Percentiles rank a stretch among this genome's conserved stretches.
These are phyloP conservation scores for Pseudomyrmex gracilis DNA, from an alignment of 1,140 invertebrate genomes.

Conservation along the genomic window DNA sequence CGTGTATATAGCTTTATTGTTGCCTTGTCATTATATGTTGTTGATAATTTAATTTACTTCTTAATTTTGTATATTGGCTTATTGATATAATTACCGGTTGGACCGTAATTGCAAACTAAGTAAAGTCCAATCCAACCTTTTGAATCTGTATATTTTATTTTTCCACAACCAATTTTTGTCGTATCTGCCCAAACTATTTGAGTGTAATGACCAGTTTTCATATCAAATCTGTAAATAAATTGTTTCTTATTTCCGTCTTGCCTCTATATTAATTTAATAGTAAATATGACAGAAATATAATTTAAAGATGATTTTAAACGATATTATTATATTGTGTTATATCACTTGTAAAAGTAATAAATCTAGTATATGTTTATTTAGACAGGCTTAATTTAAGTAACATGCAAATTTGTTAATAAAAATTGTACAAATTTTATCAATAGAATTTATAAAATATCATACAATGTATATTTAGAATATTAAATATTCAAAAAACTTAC, in stretches of 20 bases:
- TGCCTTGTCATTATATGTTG: background rate
- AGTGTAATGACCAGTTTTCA: constrained; percentile 47
- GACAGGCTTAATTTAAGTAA: background rate
- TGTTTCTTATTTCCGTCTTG: too few species aligned
- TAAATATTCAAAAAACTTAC: constrained; percentile 35
- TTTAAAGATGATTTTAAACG: background rate
- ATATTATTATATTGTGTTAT: too few species aligned
- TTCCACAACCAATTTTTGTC: constrained; percentile 79
- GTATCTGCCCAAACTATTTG: constrained; percentile 79
- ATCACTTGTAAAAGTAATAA: too few species aligned
- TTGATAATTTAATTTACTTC: background rate
- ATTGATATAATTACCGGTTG: constrained; percentile 77
- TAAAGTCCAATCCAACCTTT: constrained; percentile 38
- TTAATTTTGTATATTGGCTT: constrained; percentile 53
- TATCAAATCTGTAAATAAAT: background rate
- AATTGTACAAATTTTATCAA: background rate
- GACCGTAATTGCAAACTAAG: constrained; percentile 84
- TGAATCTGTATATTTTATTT: constrained; percentile 52
- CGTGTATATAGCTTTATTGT: background rate
- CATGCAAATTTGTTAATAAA: background rate
- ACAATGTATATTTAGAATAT: background rate
- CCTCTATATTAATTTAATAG: background rate
- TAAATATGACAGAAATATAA: background rate
- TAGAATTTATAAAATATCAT: too few species aligned
- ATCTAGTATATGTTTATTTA: background rate